phyloP scores from a whole-genome alignment of 1,140 invertebrate genomes.

The Calosoma granatense region DNA sequence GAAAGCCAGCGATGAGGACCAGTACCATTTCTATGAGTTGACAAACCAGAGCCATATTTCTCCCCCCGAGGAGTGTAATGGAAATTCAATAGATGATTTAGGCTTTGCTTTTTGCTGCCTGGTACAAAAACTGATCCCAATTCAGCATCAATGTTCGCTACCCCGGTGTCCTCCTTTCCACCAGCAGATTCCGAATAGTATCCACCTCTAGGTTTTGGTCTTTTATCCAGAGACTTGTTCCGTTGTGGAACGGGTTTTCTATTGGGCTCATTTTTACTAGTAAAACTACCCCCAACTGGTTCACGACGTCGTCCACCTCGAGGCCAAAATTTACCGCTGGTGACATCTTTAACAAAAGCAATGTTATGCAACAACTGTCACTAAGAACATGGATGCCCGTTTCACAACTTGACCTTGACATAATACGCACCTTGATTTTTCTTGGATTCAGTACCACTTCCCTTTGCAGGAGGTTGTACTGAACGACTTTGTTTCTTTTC shows the following conservation, averaged over 20 bases:
- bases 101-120: constrained; percentile 83
- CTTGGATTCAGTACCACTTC: constrained; percentile 50
- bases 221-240: constrained; percentile 55
- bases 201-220: constrained; percentile 59
- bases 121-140: constrained; percentile 66
- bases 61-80: constrained; percentile 53
- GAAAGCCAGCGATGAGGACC: constrained; percentile 36
- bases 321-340: constrained; percentile 48
- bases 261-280: constrained; percentile 48
- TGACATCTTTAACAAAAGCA: no score
- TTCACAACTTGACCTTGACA: constrained; percentile 2
- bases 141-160: constrained; percentile 54
- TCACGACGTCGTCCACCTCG: constrained; percentile 53
- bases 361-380: constrained; percentile 10
- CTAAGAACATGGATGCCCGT: constrained; percentile 11
- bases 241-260: constrained; percentile 51
- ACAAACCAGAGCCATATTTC: constrained; percentile 11
- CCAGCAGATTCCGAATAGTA: constrained; percentile 39
- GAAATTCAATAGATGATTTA: constrained; percentile 88
- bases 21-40: constrained; percentile 16
- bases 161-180: constrained; percentile 64
- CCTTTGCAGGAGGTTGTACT: constrained; percentile 49
- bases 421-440: constrained; percentile 54
- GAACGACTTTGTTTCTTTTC: constrained; percentile 67
- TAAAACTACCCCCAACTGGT: constrained; percentile 37